Evolutionary conservation across 2,888 invertebrate genomes (phyloP), one percentile per base, ranked within the genome.

Genomic region (Oscheius sp.): DNA sequence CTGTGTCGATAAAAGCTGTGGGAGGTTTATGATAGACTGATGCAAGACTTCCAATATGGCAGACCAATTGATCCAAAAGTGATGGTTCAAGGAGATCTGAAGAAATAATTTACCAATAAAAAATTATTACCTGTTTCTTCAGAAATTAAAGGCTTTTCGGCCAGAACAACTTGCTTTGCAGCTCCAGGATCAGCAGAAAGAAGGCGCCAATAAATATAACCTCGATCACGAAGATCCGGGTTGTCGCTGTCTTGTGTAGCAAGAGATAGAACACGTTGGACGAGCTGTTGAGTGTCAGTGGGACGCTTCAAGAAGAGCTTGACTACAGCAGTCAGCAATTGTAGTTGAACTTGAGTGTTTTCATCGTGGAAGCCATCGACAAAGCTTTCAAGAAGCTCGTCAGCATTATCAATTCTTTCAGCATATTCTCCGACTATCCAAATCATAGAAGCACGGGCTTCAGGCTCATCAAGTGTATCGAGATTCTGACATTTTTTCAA

Each of bases 1-100:
- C 79, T 12, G 84, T 96, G 89, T 98, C 98, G 6, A 98, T 96
- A 88, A 98, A 99, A 0, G 97, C 95, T 12, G 94, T 94, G 0
- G 98, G 98, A 25, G 98, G 98, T 88, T 98, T 98, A 87, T 98
- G 98, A 87, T 98, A 99, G 12, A 98, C 97, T 46, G 96, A 95
- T 0, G 98, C 98, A 79, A 98, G 90, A 50, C 95, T 95, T 73
- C 96, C 95, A 86, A 98, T 97, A 88, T 98, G 97, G 87, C 97
- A 97, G 86, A 80, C 96, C 69, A 99, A 91, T 88, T 99, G 98
- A 88, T 98, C 97, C 73, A 98, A 89, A 46, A 98, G 89, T 0
- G 97, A 97, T 0, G 98, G 98, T 88, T 98, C 98, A 78, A 98
- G 89, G 50, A 97, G 90, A 90, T 98, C 98, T 0, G 97, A 45